Evolutionary conservation across 2,797 vertebrate species (phyloP), one percentile per base, ranked within the genome.

Genomic region (Anisognathus igniventris): DNA sequence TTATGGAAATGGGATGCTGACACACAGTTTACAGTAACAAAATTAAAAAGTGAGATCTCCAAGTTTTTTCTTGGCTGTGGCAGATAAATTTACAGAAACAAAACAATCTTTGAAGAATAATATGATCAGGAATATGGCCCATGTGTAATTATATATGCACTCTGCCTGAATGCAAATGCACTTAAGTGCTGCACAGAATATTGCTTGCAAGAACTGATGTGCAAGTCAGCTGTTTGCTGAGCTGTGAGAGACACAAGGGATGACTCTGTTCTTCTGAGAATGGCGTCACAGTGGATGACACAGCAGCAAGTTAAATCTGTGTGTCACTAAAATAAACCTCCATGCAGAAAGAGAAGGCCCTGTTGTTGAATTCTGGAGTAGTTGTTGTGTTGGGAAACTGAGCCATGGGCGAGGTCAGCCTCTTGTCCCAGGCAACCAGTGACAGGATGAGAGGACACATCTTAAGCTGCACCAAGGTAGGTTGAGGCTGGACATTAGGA

Each of bases 351-450:
- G 42, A 57, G n/a, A 60, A 60, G 19, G 16, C 2, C 7, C 3
- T 12, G 8, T 3, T 83, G 33, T 27, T 14, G 2, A 33, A 68
- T 72, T 75, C 39, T 18, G 9, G 12, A 84, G n/a, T 10, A 54
- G 45, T 4, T 53, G 2, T 25, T 44, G 42, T 7, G 2, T n/a
- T 81, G 57, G 50, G 19, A 81, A 74, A 64, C 31, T 7, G 30
- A 53, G 24, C 33, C n/a, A 24, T 0, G 2, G 20, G 13, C 1
- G 12, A 2, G 3, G 19, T 58, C 39, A 17, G n/a, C 37, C 20
- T 39, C 16, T 61, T 51, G 10, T 16, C 10, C 28, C n/a, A 28
- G 12, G 39, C 4, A 85, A 3, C 28, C 8, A 45, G 33, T 4
- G 9, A 68, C 7, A 21, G 54, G n/a, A 6, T 8, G 23, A 53